Conservation (phyloP, 2,888 invertebrate genomes). For the Epinotia nisella region DNA sequence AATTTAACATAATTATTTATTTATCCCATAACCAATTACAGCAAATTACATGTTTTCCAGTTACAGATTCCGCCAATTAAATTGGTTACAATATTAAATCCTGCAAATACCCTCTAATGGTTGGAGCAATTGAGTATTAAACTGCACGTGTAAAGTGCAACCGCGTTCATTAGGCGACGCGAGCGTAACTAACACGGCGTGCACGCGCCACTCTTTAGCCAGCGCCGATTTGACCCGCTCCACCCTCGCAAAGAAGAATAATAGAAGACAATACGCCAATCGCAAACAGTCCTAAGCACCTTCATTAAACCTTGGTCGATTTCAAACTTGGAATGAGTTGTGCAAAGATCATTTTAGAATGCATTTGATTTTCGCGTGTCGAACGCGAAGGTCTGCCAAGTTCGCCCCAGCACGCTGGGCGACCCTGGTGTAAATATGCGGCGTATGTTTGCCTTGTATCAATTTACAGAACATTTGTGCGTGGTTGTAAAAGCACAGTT, state of each 20-base stretch:
- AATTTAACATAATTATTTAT: no score
- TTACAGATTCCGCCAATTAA: neutral
- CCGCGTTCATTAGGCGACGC: slow-evolving; percentile 71
- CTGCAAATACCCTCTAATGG: slow-evolving; percentile 39
- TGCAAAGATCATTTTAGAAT: neutral
- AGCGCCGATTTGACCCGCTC: slow-evolving; percentile 69
- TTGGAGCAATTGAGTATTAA: slow-evolving; percentile 38
- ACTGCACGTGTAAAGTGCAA: slow-evolving; percentile 68
- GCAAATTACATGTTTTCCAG: neutral
- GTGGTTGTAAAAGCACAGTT: slow-evolving; percentile 54
- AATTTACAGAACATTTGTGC: slow-evolving; percentile 71
- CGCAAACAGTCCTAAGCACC: slow-evolving; percentile 12
- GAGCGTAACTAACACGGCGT: slow-evolving; percentile 72
- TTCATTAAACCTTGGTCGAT: neutral
- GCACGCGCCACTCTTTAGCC: slow-evolving; percentile 72
- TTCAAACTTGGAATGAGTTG: neutral
- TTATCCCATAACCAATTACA: no score
- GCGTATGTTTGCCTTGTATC: slow-evolving; percentile 73
- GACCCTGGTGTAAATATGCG: slow-evolving; percentile 58
- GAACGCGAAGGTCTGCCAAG: slow-evolving; percentile 48
- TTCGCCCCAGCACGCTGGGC: slow-evolving; percentile 53
- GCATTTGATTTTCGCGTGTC: slow-evolving; percentile 2
- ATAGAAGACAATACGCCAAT: slow-evolving; percentile 33
- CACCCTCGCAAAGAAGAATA: slow-evolving; percentile 62
- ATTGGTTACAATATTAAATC: slow-evolving; percentile 25